Conservation (phyloP, 2,113 vertebrate species). For the Tyto alba region DNA sequence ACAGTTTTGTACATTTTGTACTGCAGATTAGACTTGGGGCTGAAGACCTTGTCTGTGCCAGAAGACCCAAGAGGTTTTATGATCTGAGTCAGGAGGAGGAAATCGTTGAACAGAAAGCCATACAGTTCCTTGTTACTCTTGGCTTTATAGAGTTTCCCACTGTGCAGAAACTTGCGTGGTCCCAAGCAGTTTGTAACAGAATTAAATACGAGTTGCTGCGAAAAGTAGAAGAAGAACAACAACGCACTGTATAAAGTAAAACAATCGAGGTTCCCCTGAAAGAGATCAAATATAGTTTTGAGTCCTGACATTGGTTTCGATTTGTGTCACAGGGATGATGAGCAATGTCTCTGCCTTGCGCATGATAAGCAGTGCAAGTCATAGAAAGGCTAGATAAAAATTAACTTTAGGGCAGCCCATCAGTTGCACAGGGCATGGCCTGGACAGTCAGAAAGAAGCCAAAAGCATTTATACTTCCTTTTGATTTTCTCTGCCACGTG, state of each 20-base stretch:
- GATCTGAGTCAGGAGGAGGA: conserved; percentile 96
- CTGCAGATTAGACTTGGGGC: conserved; percentile 94
- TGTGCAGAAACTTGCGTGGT: conserved; percentile 98
- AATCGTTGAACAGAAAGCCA: conserved; percentile 98
- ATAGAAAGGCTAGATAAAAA: background rate
- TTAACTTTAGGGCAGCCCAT: background rate
- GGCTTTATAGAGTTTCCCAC: conserved; percentile 97
- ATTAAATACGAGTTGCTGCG: conserved; percentile 98
- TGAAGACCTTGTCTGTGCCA: conserved; percentile 93
- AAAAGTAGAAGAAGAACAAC: conserved; percentile 65
- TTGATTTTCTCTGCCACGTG: background rate
- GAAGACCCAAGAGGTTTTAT: conserved; percentile 93
- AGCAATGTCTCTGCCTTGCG: background rate
- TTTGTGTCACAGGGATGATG: background rate
- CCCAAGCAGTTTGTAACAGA: conserved; percentile 98
- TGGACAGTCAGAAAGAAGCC: background rate
- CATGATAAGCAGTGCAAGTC: background rate
- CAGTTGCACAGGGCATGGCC: background rate
- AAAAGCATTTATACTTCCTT: background rate
- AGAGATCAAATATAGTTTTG: conserved; percentile 50
- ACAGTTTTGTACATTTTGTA: conserved; percentile 99
- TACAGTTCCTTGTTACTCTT: conserved; percentile 99
- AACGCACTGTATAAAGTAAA: conserved; percentile 67
- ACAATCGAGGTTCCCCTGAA: conserved; percentile 56
- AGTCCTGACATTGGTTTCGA: background rate